Conservation (phyloP, 1,140 invertebrate species). For the Drosophila carrolli region DNA sequence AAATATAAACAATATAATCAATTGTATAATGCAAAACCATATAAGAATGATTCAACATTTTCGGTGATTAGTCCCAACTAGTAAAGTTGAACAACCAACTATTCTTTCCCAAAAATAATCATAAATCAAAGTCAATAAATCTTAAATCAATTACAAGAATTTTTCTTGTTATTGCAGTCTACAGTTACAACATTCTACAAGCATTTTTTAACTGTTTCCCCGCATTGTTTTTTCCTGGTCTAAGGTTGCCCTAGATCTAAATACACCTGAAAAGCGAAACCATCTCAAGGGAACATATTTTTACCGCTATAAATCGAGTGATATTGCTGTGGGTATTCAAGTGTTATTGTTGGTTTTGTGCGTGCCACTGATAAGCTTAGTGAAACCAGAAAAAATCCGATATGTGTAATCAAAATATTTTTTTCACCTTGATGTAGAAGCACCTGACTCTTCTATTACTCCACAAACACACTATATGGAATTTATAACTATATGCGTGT, state of each 20-base stretch:
- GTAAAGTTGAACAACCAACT: too few species aligned
- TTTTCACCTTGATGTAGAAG: conserved; percentile 26
- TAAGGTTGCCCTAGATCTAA: conserved; percentile 6
- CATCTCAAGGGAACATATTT: conserved; percentile 28
- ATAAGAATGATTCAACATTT: too few species aligned
- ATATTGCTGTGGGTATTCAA: neutral
- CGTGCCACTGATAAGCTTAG: conserved; percentile 24
- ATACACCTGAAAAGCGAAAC: conserved; percentile 3
- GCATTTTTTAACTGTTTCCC: neutral
- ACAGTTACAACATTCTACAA: neutral
- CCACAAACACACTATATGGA: neutral
- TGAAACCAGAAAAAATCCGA: conserved; percentile 18
- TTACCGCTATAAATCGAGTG: conserved; percentile 8
- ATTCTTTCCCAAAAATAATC: neutral
- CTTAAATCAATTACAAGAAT: neutral
- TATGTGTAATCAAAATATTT: conserved; percentile 27
- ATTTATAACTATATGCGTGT: neutral
- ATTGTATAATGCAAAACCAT: too few species aligned
- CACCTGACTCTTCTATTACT: conserved; percentile 18
- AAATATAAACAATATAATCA: too few species aligned
- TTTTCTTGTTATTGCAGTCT: neutral
- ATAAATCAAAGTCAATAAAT: neutral
- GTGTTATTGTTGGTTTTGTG: conserved; percentile 5
- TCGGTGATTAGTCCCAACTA: too few species aligned
- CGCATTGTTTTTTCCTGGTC: neutral